These are phyloP conservation scores for Phytoseiulus persimilis DNA, from an alignment of 2,888 invertebrate species.

Conservation along the genomic window DNA sequence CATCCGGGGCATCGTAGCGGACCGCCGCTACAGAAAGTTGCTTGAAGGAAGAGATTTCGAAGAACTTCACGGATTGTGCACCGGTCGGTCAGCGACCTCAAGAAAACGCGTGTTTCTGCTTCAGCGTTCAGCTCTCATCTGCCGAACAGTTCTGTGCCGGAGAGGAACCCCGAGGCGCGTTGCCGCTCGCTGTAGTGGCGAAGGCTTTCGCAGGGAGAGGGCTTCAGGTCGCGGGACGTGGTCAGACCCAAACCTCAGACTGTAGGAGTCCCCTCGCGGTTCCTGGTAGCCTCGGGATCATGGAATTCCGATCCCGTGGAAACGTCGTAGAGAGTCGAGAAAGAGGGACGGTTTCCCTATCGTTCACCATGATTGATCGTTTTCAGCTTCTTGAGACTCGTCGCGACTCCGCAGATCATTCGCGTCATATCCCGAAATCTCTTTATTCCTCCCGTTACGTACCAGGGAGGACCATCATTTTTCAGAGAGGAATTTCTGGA, in stretches of 20 bases:
- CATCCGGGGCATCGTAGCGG: neutral
- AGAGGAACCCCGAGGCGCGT: neutral
- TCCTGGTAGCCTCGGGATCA: too few species aligned
- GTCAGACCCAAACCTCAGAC: neutral
- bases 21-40: neutral
- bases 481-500: too few species aligned
- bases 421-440: too few species aligned
- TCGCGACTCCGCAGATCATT: too few species aligned
- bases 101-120: neutral
- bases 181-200: neutral
- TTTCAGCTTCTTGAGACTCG: too few species aligned
- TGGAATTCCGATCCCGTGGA: too few species aligned
- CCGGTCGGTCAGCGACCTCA: neutral
- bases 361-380: too few species aligned
- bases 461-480: too few species aligned
- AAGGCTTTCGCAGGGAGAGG: neutral
- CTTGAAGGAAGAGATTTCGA: neutral
- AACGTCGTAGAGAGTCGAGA: too few species aligned
- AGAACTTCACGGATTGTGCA: neutral
- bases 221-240: neutral
- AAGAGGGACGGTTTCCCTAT: too few species aligned
- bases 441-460: too few species aligned
- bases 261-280: too few species aligned
- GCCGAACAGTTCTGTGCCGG: neutral
- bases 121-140: neutral